These are phyloP conservation scores for Gallinago media DNA, from an alignment of 2,113 vertebrate genomes.

Conservation along the genomic window DNA sequence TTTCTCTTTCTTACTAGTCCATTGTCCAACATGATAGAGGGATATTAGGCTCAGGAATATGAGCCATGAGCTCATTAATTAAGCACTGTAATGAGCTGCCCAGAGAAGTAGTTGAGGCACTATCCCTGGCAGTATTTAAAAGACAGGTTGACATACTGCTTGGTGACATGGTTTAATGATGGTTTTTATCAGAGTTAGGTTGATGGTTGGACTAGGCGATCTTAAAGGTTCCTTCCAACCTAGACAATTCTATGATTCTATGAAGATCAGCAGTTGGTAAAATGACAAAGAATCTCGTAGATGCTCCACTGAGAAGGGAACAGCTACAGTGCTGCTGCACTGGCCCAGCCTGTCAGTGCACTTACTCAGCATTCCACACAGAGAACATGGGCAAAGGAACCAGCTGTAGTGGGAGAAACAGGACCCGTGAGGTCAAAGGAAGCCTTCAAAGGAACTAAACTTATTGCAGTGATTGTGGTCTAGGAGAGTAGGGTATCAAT, in stretches of 20 bases:
- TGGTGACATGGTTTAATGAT: no score
- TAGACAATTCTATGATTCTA: no score
- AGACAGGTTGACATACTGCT: no score
- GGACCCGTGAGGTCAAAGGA: neutral
- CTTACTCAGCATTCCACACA: neutral
- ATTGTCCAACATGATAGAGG: fast-evolving
- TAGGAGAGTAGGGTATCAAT: neutral
- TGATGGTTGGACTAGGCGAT: no score
- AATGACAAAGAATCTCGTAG: neutral
- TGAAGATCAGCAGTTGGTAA: neutral
- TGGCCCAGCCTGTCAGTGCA: neutral
- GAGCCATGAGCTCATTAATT: neutral
- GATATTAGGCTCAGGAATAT: neutral
- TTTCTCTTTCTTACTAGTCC: neutral
- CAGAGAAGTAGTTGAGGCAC: no score
- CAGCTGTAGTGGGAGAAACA: fast-evolving
- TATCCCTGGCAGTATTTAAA: no score
- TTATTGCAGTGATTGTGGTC: fast-evolving
- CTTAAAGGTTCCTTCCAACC: no score
- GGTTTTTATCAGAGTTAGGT: no score
- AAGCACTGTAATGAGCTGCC: no score
- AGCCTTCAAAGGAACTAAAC: neutral
- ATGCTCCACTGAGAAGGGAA: neutral
- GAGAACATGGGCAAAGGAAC: fast-evolving
- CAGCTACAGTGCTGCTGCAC: neutral